Percentiles rank a stretch among this genome's conserved stretches.
Conservation (phyloP, 2,888 invertebrate genomes). For the Brachypalpus laphriformis region DNA sequence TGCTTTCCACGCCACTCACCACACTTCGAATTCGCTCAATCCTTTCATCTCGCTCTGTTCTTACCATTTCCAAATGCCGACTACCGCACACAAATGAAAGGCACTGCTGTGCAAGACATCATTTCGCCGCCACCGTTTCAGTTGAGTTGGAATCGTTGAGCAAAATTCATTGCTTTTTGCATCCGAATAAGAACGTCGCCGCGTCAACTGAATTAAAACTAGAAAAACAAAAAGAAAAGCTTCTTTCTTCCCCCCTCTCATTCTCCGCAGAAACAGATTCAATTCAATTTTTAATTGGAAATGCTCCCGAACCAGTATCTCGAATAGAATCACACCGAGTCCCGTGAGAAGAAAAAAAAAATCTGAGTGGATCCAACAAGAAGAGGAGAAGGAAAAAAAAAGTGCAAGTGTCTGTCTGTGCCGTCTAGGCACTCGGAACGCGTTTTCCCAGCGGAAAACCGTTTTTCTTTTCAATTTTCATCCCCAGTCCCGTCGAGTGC, state of each 20-base stretch:
- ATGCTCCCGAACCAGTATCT: slow-evolving; percentile 42
- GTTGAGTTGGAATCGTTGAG: slow-evolving; percentile 71
- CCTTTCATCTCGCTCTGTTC: slow-evolving; percentile 36
- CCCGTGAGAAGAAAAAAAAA: slow-evolving; percentile 32
- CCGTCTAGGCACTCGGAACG: slow-evolving; percentile 54
- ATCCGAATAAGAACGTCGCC: slow-evolving; percentile 62
- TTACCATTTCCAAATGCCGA: slow-evolving; percentile 12
- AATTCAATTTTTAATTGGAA: slow-evolving; percentile 18
- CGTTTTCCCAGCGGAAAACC: slow-evolving; percentile 32
- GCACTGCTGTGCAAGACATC: slow-evolving; percentile 17
- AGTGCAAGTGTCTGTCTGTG: slow-evolving; percentile 73
- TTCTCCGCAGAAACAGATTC: not conserved
- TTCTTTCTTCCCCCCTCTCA: not conserved
- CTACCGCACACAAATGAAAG: slow-evolving; percentile 1
- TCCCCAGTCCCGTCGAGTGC: not conserved
- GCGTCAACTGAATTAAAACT: slow-evolving; percentile 48
- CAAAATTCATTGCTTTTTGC: slow-evolving; percentile 70
- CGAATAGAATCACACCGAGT: slow-evolving; percentile 16
- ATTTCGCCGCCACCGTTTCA: slow-evolving; percentile 54
- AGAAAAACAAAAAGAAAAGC: slow-evolving; percentile 11
- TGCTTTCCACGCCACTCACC: not conserved
- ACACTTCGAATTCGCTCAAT: slow-evolving; percentile 29
- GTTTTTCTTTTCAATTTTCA: slow-evolving; percentile 13
- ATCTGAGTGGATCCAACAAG: slow-evolving; percentile 44
- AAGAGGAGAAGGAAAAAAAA: slow-evolving; percentile 53